phyloP scores from a whole-genome alignment of 2,113 vertebrate genomes.

The Psephotus haematonotus region DNA sequence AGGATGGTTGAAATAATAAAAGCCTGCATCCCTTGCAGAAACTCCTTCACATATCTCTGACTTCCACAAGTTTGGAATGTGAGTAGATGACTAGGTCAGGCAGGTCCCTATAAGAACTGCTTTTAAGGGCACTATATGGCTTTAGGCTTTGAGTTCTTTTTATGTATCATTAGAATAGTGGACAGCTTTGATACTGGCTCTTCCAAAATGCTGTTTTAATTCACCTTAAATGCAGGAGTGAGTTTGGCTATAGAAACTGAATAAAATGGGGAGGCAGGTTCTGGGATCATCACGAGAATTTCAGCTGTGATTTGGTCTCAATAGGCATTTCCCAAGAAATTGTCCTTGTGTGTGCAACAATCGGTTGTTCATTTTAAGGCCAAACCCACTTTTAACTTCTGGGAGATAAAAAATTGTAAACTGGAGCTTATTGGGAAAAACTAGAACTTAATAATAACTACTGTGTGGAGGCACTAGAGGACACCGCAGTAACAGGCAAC shows the following conservation, averaged over 20 bases:
- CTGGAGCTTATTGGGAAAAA: background rate
- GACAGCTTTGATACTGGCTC: background rate
- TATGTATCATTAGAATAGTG: fast-evolving
- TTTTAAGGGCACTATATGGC: background rate
- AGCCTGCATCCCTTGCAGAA: background rate
- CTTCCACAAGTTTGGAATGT: background rate
- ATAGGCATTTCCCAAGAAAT: background rate
- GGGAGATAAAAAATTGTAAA: background rate
- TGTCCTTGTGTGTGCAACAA: background rate
- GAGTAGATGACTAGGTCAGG: background rate
- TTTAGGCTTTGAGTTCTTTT: background rate
- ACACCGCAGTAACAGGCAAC: background rate
- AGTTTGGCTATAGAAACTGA: background rate
- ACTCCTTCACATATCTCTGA: background rate
- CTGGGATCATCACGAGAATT: background rate
- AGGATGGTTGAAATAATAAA: background rate
- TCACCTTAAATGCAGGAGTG: background rate
- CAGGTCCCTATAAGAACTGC: background rate
- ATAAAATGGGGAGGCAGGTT: background rate
- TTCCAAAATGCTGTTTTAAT: background rate
- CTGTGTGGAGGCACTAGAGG: conserved; percentile 43
- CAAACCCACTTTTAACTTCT: background rate
- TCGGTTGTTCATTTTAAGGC: background rate
- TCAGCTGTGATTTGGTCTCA: background rate
- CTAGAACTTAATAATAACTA: background rate